phyloP scores from a whole-genome alignment of 1,140 invertebrate species.

The Harpegnathos saltator region DNA sequence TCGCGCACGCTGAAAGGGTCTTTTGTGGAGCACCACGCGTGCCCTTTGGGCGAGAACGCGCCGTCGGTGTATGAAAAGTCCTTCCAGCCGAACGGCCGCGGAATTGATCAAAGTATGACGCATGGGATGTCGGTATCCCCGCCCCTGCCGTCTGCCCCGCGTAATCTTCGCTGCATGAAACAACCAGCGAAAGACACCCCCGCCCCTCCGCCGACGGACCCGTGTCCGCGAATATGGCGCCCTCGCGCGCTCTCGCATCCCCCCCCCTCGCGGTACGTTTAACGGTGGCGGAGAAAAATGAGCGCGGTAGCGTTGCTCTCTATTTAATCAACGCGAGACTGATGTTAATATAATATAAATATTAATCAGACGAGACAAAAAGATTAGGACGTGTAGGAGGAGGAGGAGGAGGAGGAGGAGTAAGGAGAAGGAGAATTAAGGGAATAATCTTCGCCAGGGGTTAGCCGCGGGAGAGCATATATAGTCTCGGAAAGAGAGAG shows the following conservation, averaged over 20 bases:
- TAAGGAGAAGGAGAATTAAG: too few species aligned
- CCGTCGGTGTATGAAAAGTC: slow-evolving; percentile 29
- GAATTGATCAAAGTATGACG: slow-evolving; percentile 49
- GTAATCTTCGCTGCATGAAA: slow-evolving; percentile 48
- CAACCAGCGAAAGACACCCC: too few species aligned
- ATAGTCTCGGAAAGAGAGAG: too few species aligned
- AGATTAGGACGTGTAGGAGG: slow-evolving; percentile 10
- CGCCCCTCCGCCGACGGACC: too few species aligned
- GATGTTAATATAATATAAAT: slow-evolving; percentile 57
- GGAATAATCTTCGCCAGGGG: slow-evolving; percentile 32
- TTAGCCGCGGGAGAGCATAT: slow-evolving; percentile 6
- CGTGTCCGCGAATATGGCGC: not conserved
- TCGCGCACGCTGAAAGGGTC: not conserved
- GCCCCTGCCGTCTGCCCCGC: not conserved
- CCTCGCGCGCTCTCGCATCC: too few species aligned
- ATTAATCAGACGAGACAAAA: slow-evolving; percentile 53
- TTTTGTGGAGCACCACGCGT: slow-evolving; percentile 11
- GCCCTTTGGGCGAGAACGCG: slow-evolving; percentile 12
- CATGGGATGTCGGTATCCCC: slow-evolving; percentile 7
- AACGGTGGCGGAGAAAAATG: too few species aligned
- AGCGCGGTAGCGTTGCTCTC: not conserved
- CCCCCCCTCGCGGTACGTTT: too few species aligned
- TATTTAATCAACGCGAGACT: slow-evolving; percentile 17
- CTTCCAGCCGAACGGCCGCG: slow-evolving; percentile 27
- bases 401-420: too few species aligned